phyloP scores from a whole-genome alignment of 2,797 vertebrate species.

The Craterocephalus amniculus region DNA sequence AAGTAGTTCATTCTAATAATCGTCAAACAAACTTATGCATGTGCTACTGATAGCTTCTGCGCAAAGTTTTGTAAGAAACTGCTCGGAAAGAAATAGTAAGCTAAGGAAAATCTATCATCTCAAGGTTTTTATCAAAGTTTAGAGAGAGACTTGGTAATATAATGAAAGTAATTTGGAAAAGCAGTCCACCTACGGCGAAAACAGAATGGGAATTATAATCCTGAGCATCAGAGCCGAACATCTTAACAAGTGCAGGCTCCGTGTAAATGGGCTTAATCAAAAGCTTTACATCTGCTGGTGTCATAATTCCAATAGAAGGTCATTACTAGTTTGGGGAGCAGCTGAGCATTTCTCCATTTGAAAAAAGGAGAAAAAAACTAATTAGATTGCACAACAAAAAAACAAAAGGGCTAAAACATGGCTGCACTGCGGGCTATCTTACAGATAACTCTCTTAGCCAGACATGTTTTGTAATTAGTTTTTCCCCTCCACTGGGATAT shows the following conservation, averaged over 20 bases:
- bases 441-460: slow-evolving; percentile 84
- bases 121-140: slow-evolving; percentile 70
- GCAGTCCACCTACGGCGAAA: slow-evolving; percentile 69
- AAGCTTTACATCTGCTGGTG: slow-evolving; percentile 81
- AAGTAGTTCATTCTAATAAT: slow-evolving; percentile 57
- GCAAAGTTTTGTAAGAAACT: slow-evolving; percentile 53
- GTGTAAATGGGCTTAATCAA: slow-evolving; percentile 80
- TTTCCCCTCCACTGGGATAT: slow-evolving; percentile 82
- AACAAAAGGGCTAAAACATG: slow-evolving; percentile 81
- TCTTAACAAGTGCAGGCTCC: slow-evolving; percentile 63
- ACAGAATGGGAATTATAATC: slow-evolving; percentile 73
- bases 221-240: slow-evolving; percentile 69
- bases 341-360: slow-evolving; percentile 72
- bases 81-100: slow-evolving; percentile 37
- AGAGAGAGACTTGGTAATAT: slow-evolving; percentile 61
- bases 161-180: slow-evolving; percentile 75
- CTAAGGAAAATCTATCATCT: slow-evolving; percentile 59
- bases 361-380: slow-evolving; percentile 73
- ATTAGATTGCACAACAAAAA: slow-evolving; percentile 85
- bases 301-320: slow-evolving; percentile 82
- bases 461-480: slow-evolving; percentile 86
- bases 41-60: slow-evolving; percentile 52
- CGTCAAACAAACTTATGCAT: slow-evolving; percentile 40
- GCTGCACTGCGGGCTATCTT: slow-evolving; percentile 83
- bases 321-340: slow-evolving; percentile 79